Conservation (phyloP, 2,888 invertebrate genomes). For the Bimastos eiseni region DNA sequence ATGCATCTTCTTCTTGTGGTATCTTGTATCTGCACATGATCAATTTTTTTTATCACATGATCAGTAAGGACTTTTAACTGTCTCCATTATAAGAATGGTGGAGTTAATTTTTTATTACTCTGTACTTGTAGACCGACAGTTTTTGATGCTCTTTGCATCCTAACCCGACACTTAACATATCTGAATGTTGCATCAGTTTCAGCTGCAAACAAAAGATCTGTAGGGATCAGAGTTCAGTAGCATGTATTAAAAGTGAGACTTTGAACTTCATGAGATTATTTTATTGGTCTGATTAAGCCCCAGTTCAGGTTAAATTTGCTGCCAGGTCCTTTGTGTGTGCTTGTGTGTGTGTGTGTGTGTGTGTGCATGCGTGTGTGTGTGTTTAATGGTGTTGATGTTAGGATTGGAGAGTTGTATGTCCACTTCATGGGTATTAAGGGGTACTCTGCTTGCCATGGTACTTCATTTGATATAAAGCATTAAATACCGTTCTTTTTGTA, state of each 20-base stretch:
- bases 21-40: too few relatives aligned
- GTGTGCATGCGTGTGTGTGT: too few relatives aligned
- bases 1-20: too few relatives aligned
- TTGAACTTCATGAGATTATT: constrained; percentile 1
- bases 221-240: not conserved
- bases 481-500: not conserved
- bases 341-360: too few relatives aligned
- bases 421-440: not conserved
- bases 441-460: not conserved
- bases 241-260: not conserved
- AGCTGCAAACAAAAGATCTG: not conserved
- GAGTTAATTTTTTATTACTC: not conserved
- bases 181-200: not conserved
- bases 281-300: not conserved
- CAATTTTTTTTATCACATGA: too few relatives aligned
- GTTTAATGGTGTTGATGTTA: not conserved
- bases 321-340: not conserved
- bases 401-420: not conserved
- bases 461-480: not conserved
- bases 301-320: not conserved
- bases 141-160: not conserved
- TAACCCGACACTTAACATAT: not conserved
- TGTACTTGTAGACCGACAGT: not conserved
- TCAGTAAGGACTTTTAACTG: too few relatives aligned
- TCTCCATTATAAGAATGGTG: not conserved